These are phyloP conservation scores for Drosophila monieri DNA, from an alignment of 2,888 invertebrate genomes.

Conservation along the genomic window DNA sequence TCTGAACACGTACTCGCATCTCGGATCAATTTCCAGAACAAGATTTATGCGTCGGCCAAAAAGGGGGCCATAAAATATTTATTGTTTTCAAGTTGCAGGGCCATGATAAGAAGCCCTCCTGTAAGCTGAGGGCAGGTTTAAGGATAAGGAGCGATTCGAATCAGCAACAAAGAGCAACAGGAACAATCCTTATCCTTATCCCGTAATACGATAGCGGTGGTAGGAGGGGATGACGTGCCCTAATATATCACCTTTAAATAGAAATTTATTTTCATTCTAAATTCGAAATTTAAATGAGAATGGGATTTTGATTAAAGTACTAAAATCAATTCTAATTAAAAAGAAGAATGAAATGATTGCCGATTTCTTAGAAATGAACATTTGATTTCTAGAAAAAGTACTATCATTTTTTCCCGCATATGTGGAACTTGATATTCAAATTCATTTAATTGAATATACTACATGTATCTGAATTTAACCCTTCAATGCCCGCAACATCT, in stretches of 20 bases:
- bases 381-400: not conserved
- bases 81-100: conserved; percentile 69
- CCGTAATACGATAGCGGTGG: conserved; percentile 36
- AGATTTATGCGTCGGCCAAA: conserved; percentile 69
- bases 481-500: conserved; percentile 61
- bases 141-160: conserved; percentile 18
- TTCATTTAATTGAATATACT: conserved; percentile 16
- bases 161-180: conserved; percentile 42
- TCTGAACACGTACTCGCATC: conserved; percentile 19
- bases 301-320: not conserved
- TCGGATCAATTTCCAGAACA: conserved; percentile 70
- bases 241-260: conserved; percentile 63
- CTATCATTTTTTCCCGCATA: conserved; percentile 16
- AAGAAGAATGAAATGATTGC: not conserved
- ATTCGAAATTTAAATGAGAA: conserved; percentile 31
- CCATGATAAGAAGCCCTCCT: conserved; percentile 59
- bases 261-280: conserved; percentile 58
- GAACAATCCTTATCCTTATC: conserved; percentile 31
- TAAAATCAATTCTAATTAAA: not conserved
- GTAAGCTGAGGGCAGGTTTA: conserved; percentile 35
- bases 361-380: not conserved
- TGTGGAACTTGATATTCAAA: conserved; percentile 41
- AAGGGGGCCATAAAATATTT: conserved; percentile 73
- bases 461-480: conserved; percentile 41
- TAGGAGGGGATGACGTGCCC: not conserved